A percentile compares a stretch with the other conserved stretches of the same genome.
These are phyloP conservation scores for Cosmorhoe ocellata DNA, from an alignment of 2,888 invertebrate species.

Conservation along the genomic window DNA sequence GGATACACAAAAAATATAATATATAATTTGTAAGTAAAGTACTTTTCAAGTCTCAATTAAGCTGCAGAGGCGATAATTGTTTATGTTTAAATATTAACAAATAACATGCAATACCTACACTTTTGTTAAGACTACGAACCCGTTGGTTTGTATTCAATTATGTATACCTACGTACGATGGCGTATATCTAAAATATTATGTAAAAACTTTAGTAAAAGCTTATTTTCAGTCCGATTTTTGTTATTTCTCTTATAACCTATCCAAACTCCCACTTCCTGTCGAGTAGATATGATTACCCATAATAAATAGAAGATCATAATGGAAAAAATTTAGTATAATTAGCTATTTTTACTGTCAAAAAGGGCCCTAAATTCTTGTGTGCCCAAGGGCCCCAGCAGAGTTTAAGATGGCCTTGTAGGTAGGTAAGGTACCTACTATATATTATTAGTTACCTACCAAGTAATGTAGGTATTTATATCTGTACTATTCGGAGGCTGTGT, in stretches of 20 bases:
- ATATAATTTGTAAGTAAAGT: constrained; percentile 25
- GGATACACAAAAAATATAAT: constrained; percentile 60
- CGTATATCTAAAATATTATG: constrained; percentile 61
- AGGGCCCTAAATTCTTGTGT: too few species aligned
- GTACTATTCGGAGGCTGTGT: too few species aligned
- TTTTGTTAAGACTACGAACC: constrained; percentile 4
- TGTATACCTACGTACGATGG: constrained; percentile 32
- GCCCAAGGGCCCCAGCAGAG: too few species aligned
- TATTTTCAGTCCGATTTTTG: constrained; percentile 68
- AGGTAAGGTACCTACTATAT: too few species aligned
- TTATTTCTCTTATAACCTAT: constrained; percentile 41
- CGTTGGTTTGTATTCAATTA: constrained; percentile 13
- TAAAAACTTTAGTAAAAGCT: constrained; percentile 75
- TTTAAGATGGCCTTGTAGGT: too few species aligned
- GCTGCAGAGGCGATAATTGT: constrained; percentile 61
- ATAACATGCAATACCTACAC: constrained; percentile 12
- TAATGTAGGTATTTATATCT: too few species aligned
- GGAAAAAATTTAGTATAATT: too few species aligned
- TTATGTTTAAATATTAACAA: constrained; percentile 18
- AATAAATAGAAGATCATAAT: too few species aligned
- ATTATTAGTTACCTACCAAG: too few species aligned
- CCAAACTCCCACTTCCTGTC: too few species aligned
- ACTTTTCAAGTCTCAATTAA: constrained; percentile 51
- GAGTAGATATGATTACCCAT: too few species aligned
- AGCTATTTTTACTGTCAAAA: too few species aligned